These are phyloP conservation scores for Tethya wilhelma DNA, from an alignment of 37 sponge, comb jelly and placozoan species.

Conservation along the genomic window DNA sequence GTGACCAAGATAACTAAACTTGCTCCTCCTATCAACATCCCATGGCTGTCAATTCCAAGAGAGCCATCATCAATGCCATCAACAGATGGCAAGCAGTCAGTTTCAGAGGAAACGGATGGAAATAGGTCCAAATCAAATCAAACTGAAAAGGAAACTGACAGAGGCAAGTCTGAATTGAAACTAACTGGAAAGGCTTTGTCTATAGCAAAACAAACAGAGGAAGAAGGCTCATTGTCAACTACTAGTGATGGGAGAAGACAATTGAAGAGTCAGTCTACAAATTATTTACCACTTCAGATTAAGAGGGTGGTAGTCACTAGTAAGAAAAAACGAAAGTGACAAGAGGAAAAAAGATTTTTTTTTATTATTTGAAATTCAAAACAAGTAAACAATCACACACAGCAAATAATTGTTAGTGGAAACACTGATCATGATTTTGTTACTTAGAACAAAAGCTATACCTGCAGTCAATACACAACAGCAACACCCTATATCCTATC, in stretches of 20 bases:
- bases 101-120: neutral
- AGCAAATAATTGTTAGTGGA: constrained; percentile 7
- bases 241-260: neutral
- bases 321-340: constrained; percentile 3
- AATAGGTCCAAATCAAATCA: neutral
- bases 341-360: constrained; percentile 12
- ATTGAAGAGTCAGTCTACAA: too few relatives aligned
- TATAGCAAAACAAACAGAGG: neutral
- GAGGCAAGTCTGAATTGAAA: neutral
- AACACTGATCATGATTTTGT: too few relatives aligned
- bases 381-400: neutral
- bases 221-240: constrained; percentile 12
- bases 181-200: neutral
- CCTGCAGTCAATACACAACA: too few relatives aligned
- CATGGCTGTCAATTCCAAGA: constrained; percentile 48
- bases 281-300: too few relatives aligned
- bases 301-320: neutral
- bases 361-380: too few relatives aligned
- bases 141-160: neutral
- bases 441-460: too few relatives aligned
- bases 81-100: too few relatives aligned
- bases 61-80: too few relatives aligned
- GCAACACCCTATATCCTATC: too few relatives aligned
- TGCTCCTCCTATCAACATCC: constrained; percentile 20
- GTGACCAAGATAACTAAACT: neutral